Conservation (phyloP, 2,797 vertebrate genomes). For the Manis crassicaudata region DNA sequence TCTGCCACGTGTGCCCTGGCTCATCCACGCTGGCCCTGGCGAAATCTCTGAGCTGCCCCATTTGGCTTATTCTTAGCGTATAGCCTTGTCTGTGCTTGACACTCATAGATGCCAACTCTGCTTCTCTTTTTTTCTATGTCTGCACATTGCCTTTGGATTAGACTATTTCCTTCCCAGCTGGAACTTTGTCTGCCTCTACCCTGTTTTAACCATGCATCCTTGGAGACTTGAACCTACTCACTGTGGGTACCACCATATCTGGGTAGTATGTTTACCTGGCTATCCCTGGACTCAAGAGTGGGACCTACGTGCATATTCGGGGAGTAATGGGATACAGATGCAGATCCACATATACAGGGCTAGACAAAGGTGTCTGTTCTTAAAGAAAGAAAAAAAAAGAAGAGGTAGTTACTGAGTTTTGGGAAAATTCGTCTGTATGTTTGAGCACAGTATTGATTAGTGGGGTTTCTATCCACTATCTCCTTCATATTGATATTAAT, state of each 20-base stretch:
- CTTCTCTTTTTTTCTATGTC: not conserved
- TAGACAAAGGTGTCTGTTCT: not conserved
- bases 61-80: not conserved
- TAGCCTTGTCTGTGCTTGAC: not conserved
- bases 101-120: not conserved
- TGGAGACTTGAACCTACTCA: not conserved
- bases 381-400: not conserved
- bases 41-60: not conserved
- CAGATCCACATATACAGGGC: not conserved
- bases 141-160: not conserved
- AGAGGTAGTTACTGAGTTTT: not conserved
- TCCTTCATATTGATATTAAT: slow-evolving; percentile 12
- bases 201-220: not conserved
- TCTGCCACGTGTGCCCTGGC: not conserved
- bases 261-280: not conserved
- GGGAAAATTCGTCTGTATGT: not conserved
- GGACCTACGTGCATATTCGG: not conserved
- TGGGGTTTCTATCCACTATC: not conserved
- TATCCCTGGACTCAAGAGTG: not conserved
- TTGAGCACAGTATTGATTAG: not conserved
- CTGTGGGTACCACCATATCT: not conserved
- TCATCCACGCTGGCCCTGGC: not conserved
- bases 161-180: not conserved
- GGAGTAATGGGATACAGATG: not conserved
- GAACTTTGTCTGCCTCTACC: not conserved